Base-by-base conservation (phyloP, 2,888 invertebrate species). In the Zele albiditarsus region DNA sequence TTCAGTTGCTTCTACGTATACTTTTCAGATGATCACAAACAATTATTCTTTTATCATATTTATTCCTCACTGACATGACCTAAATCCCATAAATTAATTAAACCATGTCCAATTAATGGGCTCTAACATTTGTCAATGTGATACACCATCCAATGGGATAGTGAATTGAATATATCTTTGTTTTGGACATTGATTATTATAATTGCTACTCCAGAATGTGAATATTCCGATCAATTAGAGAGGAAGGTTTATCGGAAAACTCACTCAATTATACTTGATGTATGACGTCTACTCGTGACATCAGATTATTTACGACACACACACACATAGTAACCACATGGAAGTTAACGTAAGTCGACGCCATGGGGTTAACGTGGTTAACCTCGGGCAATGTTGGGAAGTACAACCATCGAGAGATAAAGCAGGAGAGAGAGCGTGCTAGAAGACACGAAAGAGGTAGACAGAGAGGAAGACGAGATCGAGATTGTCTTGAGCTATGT, bases 331-430 rank as follows among this genome's bases (percentile, higher is more conserved):
- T 31, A 25, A 71, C 46, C 74, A 72, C 75, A 73, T 76, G 72
- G 68, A 77, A 76, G 76, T 79, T 73, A 78, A 81, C 77, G 77
- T 80, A 78, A 78, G 80, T 78, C 82, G 78, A 78, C 77, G 81
- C 79, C 80, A 78, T 76, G 82, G 79, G 86, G 86, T 87, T 85
- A 87, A 86, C 83, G 84, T 81, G 81, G 82, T 85, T 87, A 84
- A 86, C 86, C 86, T 83, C 81, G 77, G 16, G 42, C 4, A 60
- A 38, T 25, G 58, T 38, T 25, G 60, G 25, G 53, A 14, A 3
- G 25, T 68, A 57, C 65, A 62, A 49, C 72, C 71, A 73, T 65
- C 60, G 49, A 74, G 63, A 63, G 68, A 28, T 69, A 72, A n/a
- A 63, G 70, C 66, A 60, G 66, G 66, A 76, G 69, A 67, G 63